A percentile compares a stretch with the other conserved stretches of the same genome.
These are phyloP conservation scores for Philypnodon macrostomus DNA, from an alignment of 2,797 vertebrate genomes.

Conservation along the genomic window DNA sequence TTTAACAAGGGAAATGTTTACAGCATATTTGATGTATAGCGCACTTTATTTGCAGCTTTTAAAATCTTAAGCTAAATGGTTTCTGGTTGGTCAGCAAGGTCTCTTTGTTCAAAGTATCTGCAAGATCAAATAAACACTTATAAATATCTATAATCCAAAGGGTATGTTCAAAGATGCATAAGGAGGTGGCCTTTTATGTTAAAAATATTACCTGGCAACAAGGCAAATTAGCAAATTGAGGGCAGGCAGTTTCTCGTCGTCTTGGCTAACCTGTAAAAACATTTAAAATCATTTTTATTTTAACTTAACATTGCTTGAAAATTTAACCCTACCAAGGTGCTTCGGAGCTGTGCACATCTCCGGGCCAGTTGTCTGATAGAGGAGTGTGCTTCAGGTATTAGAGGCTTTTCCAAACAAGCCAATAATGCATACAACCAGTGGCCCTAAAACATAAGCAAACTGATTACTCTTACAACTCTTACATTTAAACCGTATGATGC, in stretches of 20 bases:
- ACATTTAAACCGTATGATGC: too few species aligned
- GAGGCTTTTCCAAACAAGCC: slow-evolving; percentile 93
- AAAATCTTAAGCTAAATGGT: slow-evolving; percentile 17
- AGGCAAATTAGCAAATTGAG: slow-evolving; percentile 96
- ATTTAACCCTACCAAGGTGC: slow-evolving; percentile 50
- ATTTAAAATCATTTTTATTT: too few species aligned
- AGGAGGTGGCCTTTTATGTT: neutral
- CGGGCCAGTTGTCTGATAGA: slow-evolving; percentile 95
- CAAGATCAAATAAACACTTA: neutral
- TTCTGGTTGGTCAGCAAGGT: slow-evolving; percentile 65
- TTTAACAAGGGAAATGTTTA: too few species aligned
- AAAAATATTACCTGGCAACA: slow-evolving; percentile 84
- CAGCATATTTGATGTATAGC: too few species aligned
- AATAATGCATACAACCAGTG: slow-evolving; percentile 91
- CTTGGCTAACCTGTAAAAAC: slow-evolving; percentile 80
- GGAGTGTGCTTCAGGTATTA: slow-evolving; percentile 94
- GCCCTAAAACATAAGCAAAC: slow-evolving; percentile 75
- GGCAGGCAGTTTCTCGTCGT: slow-evolving; percentile 88
- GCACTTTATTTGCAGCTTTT: too few species aligned
- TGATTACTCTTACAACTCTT: neutral
- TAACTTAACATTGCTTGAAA: neutral
- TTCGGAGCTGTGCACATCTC: slow-evolving; percentile 87
- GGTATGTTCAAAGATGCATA: neutral
- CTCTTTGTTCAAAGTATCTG: slow-evolving; percentile 75
- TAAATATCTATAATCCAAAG: neutral